Evolutionary conservation across 2,797 vertebrate species (phyloP), one percentile per base, ranked within the genome.

Genomic region (Enteromius mattozi): DNA sequence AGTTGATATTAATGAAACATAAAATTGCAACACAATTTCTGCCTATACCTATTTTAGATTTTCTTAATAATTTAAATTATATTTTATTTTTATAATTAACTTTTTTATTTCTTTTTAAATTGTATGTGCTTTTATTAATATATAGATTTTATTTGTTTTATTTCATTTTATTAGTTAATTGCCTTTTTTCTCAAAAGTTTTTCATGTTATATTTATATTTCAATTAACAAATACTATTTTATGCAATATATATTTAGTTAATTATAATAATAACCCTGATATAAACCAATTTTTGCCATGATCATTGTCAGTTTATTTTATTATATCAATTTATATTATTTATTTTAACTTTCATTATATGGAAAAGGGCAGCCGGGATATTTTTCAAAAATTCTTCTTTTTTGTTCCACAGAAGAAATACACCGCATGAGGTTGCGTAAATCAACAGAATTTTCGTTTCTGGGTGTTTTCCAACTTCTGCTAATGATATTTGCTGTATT

Each of bases 401-500:
- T 75, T 33, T 54, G 47, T 75, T 74, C 47, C 30, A 13, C 9
- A 35, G 9, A 54, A 33, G 9, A 56, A 59, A 59, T 37, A 24
- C 54, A 33, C 2, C 0, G 27, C 45, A 14, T 2, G 19, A n/a
- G n/a, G n/a, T n/a, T n/a, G n/a, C 16, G 1, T 17, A 75, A 75
- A 75, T 54, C 3, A 4, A 10, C 24, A 30, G 7, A 10, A 5
- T 45, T 14, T 65, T 63, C 51, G n/a, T 79, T 71, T 77, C 79
- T 30, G 82, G 47, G 61, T n/a, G 74, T 86, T 79, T 81, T 82
- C 61, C 66, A 83, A 78, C 77, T 35, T 19, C 42, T 74, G 59
- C 35, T 85, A 82, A 78, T 85, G 54, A 71, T 89, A 86, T 90
- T 88, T 88, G 83, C 81, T 79, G 72, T 84, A 56, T 88, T 76